Conservation (phyloP, 2,113 vertebrate genomes). For the Malurus cyaneus region DNA sequence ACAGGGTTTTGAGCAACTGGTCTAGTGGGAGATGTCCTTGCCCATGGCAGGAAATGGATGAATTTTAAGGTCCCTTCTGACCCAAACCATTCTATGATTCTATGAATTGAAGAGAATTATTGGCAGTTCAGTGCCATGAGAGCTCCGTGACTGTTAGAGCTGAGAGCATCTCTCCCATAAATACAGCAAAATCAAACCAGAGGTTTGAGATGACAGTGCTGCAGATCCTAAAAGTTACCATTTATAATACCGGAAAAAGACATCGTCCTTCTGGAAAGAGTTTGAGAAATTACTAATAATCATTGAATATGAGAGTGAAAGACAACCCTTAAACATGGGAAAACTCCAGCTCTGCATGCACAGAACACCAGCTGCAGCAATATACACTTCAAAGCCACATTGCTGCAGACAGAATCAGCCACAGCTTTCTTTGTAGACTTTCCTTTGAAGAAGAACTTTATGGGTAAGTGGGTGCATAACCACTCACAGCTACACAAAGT, state of each 20-base stretch:
- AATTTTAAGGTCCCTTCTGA: background rate
- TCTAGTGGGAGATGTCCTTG: background rate
- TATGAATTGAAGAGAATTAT: background rate
- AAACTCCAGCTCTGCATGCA: background rate
- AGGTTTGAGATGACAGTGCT: background rate
- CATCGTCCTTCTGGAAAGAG: background rate
- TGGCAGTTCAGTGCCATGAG: background rate
- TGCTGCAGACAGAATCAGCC: background rate
- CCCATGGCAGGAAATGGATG: background rate
- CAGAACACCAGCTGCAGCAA: background rate
- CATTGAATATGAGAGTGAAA: background rate
- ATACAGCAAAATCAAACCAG: background rate
- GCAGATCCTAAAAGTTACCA: background rate
- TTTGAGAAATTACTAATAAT: background rate
- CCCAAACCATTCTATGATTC: background rate
- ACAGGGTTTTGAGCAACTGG: too few species aligned
- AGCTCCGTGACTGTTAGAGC: background rate
- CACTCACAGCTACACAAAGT: background rate
- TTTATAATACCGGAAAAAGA: background rate
- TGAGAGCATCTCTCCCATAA: background rate
- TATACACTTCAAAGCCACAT: background rate
- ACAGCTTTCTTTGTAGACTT: background rate
- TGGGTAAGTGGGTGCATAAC: background rate
- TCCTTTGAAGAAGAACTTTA: slow-evolving; percentile 13
- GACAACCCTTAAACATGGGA: background rate